These are phyloP conservation scores for Eleutherodactylus coqui DNA, from an alignment of 2,797 vertebrate genomes.

Conservation along the genomic window DNA sequence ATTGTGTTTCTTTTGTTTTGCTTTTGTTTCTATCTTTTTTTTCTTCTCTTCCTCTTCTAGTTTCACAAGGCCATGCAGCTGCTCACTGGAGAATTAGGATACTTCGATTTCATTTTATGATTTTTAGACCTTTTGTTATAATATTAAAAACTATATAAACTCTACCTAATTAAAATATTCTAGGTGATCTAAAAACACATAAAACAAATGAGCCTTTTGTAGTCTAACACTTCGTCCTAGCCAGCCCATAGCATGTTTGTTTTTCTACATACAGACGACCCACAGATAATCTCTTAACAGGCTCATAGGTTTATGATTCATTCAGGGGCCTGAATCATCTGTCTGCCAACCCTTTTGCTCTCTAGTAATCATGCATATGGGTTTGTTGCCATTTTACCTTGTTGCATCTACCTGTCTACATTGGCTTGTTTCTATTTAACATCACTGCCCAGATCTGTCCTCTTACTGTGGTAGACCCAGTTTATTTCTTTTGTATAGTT, in stretches of 20 bases:
- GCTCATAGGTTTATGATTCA: slow-evolving; percentile 68
- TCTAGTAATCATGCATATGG: slow-evolving; percentile 66
- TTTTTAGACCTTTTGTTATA: too few relatives aligned
- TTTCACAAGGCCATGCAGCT: too few relatives aligned
- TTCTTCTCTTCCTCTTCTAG: too few relatives aligned
- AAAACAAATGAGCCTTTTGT: neutral
- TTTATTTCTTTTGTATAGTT: too few relatives aligned
- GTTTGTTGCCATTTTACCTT: slow-evolving; percentile 55
- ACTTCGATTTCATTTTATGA: too few relatives aligned
- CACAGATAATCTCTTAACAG: slow-evolving; percentile 65
- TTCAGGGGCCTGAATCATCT: slow-evolving; percentile 67
- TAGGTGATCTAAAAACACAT: neutral
- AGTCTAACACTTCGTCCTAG: neutral
- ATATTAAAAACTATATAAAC: neutral
- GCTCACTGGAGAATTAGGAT: too few relatives aligned
- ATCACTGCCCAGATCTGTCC: too few relatives aligned
- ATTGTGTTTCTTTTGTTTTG: too few relatives aligned
- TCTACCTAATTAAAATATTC: neutral
- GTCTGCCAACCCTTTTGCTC: slow-evolving; percentile 68
- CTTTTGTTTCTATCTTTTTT: too few relatives aligned
- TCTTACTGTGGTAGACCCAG: too few relatives aligned
- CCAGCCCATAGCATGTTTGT: slow-evolving; percentile 60
- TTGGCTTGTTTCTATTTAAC: neutral
- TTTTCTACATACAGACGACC: slow-evolving; percentile 54
- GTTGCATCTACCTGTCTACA: neutral